Conservation (phyloP, 2,888 invertebrate species). For the Scaeva pyrastri region DNA sequence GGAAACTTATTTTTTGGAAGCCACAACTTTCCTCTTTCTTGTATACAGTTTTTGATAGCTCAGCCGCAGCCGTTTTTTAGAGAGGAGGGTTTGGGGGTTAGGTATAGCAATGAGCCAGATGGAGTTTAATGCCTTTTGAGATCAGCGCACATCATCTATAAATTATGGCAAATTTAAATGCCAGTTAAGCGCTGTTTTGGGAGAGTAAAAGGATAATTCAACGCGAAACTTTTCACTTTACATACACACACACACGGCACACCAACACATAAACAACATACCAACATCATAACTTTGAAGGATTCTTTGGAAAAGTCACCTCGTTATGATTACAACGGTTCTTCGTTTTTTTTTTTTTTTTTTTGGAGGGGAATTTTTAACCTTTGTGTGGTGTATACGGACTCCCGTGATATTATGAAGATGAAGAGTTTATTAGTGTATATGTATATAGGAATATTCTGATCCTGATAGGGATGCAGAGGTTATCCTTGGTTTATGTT, state of each 20-base stretch:
- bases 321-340: conserved; percentile 69
- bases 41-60: conserved; percentile 40
- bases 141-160: conserved; percentile 73
- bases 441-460: too few species aligned
- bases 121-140: conserved; percentile 66
- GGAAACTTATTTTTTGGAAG: conserved; percentile 38
- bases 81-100: too few species aligned
- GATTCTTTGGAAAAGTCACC: conserved; percentile 63
- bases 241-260: neutral
- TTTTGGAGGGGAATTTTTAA: conserved; percentile 28
- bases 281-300: neutral
- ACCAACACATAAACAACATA: neutral
- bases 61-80: conserved; percentile 29
- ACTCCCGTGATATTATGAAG: neutral
- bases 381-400: neutral
- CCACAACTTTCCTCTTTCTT: conserved; percentile 40
- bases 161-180: conserved; percentile 75
- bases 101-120: neutral
- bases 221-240: conserved; percentile 51
- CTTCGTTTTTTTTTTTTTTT: too few species aligned
- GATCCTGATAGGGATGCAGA: too few species aligned
- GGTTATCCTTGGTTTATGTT: conserved; percentile 28
- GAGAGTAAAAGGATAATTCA: conserved; percentile 55
- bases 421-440: conserved; percentile 39
- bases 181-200: conserved; percentile 73